Percentiles rank a stretch among this genome's conserved stretches.
Evolutionary conservation across 1,140 invertebrate genomes (phyloP).

Genomic region (Hyphantria cunea): DNA sequence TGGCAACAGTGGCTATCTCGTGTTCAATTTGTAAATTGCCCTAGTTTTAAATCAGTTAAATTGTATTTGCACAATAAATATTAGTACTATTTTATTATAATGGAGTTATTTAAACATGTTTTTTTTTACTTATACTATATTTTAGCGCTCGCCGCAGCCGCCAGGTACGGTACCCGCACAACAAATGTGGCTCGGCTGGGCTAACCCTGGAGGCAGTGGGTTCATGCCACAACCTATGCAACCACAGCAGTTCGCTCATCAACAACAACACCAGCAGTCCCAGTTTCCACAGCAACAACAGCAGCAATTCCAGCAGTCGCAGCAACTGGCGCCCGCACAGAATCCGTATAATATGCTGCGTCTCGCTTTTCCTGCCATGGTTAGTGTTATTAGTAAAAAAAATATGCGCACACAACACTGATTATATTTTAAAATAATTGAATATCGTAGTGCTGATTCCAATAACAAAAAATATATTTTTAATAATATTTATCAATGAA

Average conservation of each 20-base stretch:
- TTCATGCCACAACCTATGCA: conserved; percentile 28
- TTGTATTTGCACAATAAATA: too few relatives aligned
- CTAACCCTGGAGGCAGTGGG: conserved; percentile 34
- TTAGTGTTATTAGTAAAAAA: conserved; percentile 7
- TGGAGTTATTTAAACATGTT: too few relatives aligned
- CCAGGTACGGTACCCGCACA: conserved; percentile 20
- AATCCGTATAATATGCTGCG: conserved; percentile 52
- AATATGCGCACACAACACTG: too few relatives aligned
- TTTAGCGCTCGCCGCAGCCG: conserved; percentile 29
- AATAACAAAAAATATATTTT: too few relatives aligned
- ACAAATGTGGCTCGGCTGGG: conserved; percentile 59
- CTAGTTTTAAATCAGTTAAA: too few relatives aligned
- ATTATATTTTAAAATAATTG: too few relatives aligned
- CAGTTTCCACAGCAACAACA: not conserved
- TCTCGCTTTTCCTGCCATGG: conserved; percentile 57
- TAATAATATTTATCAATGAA: too few relatives aligned
- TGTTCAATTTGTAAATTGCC: too few relatives aligned
- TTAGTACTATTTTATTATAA: too few relatives aligned
- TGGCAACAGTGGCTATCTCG: too few relatives aligned
- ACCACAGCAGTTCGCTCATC: conserved; percentile 21
- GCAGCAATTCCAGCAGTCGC: conserved; percentile 26
- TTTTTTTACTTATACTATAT: too few relatives aligned
- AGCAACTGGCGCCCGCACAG: conserved; percentile 24
- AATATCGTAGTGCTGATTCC: too few relatives aligned
- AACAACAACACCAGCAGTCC: conserved; percentile 28